These are phyloP conservation scores for Pogonognathellus flavescens DNA, from an alignment of 1,140 invertebrate species.

Conservation along the genomic window DNA sequence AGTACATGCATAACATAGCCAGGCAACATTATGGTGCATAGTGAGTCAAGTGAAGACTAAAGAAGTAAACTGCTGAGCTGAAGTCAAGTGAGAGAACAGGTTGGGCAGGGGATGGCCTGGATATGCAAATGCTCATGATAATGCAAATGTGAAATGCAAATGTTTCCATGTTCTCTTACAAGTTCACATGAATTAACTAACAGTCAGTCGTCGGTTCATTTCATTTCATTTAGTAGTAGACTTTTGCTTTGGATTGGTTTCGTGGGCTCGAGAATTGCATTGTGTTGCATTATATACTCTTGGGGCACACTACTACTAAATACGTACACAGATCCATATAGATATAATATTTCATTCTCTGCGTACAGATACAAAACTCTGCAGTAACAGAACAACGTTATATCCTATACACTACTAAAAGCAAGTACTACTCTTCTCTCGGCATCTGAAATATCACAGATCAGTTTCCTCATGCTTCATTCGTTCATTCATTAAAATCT, in stretches of 20 bases:
- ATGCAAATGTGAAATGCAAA: conserved; percentile 63
- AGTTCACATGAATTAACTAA: conserved; percentile 61
- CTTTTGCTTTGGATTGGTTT: conserved; percentile 36
- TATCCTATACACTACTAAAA: neutral
- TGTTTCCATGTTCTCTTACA: conserved; percentile 62
- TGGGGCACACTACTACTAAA: neutral
- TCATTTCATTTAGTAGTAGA: conserved; percentile 52
- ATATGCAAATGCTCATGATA: conserved; percentile 62
- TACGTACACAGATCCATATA: neutral
- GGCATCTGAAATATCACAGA: neutral
- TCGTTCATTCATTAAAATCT: conserved; percentile 43
- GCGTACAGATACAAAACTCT: too few relatives aligned
- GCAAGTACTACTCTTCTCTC: neutral
- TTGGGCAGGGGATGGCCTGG: conserved; percentile 65
- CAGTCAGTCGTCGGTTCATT: conserved; percentile 54
- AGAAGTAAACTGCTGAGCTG: conserved; percentile 43
- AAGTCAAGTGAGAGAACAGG: conserved; percentile 59
- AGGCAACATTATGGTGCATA: neutral
- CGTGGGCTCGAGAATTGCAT: conserved; percentile 5
- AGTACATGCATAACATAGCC: neutral
- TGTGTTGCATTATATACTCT: conserved; percentile 32
- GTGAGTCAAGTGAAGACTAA: conserved; percentile 28
- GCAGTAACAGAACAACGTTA: neutral
- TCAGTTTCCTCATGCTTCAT: conserved; percentile 20
- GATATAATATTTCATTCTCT: neutral